These are phyloP conservation scores for Tetraneura akinire DNA, from an alignment of 1,140 invertebrate genomes.

Conservation along the genomic window DNA sequence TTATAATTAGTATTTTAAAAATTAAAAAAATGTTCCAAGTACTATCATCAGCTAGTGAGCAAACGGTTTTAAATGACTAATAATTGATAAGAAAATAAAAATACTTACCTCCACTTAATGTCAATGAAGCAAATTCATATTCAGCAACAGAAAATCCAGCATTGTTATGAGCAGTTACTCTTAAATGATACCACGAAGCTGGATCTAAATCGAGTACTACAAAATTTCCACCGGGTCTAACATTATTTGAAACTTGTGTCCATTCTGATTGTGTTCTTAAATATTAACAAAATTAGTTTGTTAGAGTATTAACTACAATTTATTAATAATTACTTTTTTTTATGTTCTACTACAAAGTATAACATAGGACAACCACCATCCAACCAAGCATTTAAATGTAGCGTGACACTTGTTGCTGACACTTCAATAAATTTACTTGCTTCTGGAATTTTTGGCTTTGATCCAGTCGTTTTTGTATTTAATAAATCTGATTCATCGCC, in stretches of 20 bases:
- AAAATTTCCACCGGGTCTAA: conserved; percentile 86
- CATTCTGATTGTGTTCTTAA: conserved; percentile 77
- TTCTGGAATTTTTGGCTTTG: conserved; percentile 86
- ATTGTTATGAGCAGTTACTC: conserved; percentile 93
- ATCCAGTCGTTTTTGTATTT: conserved; percentile 83
- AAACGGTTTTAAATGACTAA: conserved; percentile 22
- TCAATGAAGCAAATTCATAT: conserved; percentile 93
- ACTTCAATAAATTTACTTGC: conserved; percentile 88
- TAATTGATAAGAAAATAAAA: background rate
- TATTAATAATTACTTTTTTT: conserved; percentile 74
- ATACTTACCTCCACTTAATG: conserved; percentile 84
- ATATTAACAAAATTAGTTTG: background rate
- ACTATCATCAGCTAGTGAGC: conserved; percentile 18
- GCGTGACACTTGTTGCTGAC: conserved; percentile 85
- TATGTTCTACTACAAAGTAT: conserved; percentile 94
- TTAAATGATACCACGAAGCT: conserved; percentile 87
- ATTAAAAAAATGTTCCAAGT: conserved; percentile 33
- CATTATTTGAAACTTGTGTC: conserved; percentile 91
- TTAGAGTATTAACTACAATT: background rate
- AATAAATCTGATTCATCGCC: conserved; percentile 84
- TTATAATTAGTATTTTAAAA: background rate
- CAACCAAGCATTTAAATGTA: conserved; percentile 90
- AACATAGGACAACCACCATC: conserved; percentile 94
- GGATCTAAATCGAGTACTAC: conserved; percentile 88
- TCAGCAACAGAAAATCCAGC: conserved; percentile 92